Evolutionary conservation across 2,113 vertebrate species (phyloP), one percentile per base, ranked within the genome.

Genomic region (Miniopterus natalensis): DNA sequence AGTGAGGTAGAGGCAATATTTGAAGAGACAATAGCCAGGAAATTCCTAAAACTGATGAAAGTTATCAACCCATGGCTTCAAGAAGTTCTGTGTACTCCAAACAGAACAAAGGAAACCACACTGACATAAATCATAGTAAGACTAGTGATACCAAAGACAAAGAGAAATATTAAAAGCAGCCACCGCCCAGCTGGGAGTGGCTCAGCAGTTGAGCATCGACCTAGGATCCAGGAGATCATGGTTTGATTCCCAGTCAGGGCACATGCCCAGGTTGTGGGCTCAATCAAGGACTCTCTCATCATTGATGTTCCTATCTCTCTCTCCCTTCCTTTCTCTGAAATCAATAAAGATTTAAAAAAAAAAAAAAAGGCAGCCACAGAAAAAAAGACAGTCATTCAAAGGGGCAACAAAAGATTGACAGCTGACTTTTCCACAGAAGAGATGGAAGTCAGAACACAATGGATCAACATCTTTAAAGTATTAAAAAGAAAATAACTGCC

Each of bases 401-500:
- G 21, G 40, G 20, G 14, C 3, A 70, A 84, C 31, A 59, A 49
- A 59, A 88, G 84, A 83, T 59, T 53, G 36, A 78, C 73, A 36
- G 53, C 80, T 59, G 78, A 95, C 87, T 92, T 78, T 55, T 20
- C 45, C 14, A 40, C n/a, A 42, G 6, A 90, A 81, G 36, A 8
- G 36, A 96, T 77, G 40, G 68, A 42, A 90, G 45, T 88, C 63
- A 78, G 31, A 51, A 57, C 55, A 79, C 73, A 81, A 59, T 86
- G 85, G 88, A 87, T 10, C 2, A 14, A 13, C 7, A 40, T 51
- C 49, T 92, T 95, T n/a, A 55, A 71, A 84, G 42, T 13, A 63
- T 42, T 88, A 42, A 88, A 36, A 92, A 87, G 84, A 95, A 95
- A 94, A 65, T 53, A 90, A 90, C 36, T 51, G 40, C 18, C 51